Conservation (phyloP, 2,888 invertebrate genomes). For the Caenorhabditis parvicauda region DNA sequence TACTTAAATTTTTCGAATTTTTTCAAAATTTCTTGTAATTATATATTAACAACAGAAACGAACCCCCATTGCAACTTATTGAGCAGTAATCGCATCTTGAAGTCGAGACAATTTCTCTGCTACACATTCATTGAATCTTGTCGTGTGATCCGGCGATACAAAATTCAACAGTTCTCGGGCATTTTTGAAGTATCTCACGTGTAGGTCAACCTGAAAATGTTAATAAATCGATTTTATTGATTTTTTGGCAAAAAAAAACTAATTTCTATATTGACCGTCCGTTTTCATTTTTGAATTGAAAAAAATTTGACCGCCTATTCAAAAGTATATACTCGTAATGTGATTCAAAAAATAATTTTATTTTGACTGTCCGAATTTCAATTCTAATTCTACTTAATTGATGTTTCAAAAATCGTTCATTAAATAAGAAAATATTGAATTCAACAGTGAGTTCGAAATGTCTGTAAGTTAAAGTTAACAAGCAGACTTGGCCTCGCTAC, state of each 20-base stretch:
- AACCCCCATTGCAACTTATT: too few relatives aligned
- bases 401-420: too few relatives aligned
- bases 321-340: background rate
- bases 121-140: slow-evolving; percentile 51
- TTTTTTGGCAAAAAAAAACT: background rate
- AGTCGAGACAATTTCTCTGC: slow-evolving; percentile 45
- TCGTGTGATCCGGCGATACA: slow-evolving; percentile 70
- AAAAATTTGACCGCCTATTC: background rate
- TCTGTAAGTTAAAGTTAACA: too few relatives aligned
- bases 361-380: too few relatives aligned
- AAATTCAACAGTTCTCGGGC: slow-evolving; percentile 77
- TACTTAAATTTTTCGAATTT: too few relatives aligned
- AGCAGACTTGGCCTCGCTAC: too few relatives aligned
- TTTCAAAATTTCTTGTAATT: too few relatives aligned
- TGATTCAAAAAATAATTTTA: background rate
- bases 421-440: too few relatives aligned
- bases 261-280: background rate
- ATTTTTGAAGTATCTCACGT: slow-evolving; percentile 74
- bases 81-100: too few relatives aligned
- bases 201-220: slow-evolving; percentile 51
- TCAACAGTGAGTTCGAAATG: too few relatives aligned
- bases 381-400: too few relatives aligned
- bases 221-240: background rate
- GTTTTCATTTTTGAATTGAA: background rate
- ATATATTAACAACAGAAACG: too few relatives aligned